A percentile compares a stretch with the other conserved stretches of the same genome.
Conservation (phyloP, 1,140 invertebrate species). For the Episyrphus balteatus region DNA sequence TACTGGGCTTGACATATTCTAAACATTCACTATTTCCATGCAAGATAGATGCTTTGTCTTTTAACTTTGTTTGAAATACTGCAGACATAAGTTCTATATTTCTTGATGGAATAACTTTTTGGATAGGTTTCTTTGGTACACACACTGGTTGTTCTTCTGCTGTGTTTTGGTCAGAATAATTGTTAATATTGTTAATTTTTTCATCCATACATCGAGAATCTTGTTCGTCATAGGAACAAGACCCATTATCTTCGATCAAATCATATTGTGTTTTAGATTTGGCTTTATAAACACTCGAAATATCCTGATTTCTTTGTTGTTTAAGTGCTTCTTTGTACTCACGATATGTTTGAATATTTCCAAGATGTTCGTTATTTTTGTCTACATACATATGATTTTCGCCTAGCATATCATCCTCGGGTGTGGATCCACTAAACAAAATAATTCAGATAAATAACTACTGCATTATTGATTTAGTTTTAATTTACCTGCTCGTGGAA, state of each 20-base stretch:
- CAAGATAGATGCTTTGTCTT: neutral
- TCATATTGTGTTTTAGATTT: slow-evolving; percentile 8
- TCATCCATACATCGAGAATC: slow-evolving; percentile 22
- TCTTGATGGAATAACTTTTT: slow-evolving; percentile 45
- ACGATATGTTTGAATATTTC: slow-evolving; percentile 75
- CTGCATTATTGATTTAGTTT: too few relatives aligned
- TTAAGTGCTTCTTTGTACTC: slow-evolving; percentile 81
- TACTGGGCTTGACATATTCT: slow-evolving; percentile 60
- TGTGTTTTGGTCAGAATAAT: too few relatives aligned
- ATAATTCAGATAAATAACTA: too few relatives aligned
- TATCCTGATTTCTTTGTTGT: slow-evolving; percentile 67
- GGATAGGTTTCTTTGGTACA: slow-evolving; percentile 45
- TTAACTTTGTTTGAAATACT: neutral
- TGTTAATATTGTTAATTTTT: neutral
- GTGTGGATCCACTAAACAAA: too few relatives aligned
- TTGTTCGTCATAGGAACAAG: slow-evolving; percentile 1
- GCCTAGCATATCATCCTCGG: too few relatives aligned
- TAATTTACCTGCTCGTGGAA: too few relatives aligned
- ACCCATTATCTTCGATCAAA: slow-evolving; percentile 4
- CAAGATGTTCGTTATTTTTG: slow-evolving; percentile 56
- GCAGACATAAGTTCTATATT: slow-evolving; percentile 30
- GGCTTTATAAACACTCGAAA: slow-evolving; percentile 48
- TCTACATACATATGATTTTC: slow-evolving; percentile 23
- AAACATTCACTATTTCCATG: slow-evolving; percentile 8
- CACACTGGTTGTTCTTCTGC: slow-evolving; percentile 12